Evolutionary conservation across 2,797 vertebrate genomes (phyloP).

Genomic region (Ambastaia sidthimunki): DNA sequence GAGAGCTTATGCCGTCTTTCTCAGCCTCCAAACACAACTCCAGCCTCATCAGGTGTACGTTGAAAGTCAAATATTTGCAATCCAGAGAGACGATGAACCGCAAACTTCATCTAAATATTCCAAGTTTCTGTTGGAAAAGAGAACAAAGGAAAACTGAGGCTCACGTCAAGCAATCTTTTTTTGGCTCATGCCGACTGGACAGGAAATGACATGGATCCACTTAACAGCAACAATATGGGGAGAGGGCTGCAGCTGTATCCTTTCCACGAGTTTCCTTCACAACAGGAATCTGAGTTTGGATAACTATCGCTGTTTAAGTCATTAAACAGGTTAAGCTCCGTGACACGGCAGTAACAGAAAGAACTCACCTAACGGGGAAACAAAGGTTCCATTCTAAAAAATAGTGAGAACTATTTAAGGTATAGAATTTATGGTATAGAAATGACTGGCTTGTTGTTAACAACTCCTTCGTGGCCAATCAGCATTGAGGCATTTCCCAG

Average conservation of each 20-base stretch:
- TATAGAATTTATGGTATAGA: slow-evolving; percentile 66
- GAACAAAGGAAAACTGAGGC: slow-evolving; percentile 62
- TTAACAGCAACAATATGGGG: slow-evolving; percentile 73
- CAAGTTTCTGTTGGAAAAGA: slow-evolving; percentile 69
- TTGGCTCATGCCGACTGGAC: slow-evolving; percentile 65
- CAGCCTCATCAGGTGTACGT: slow-evolving; percentile 7
- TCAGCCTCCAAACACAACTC: slow-evolving; percentile 23
- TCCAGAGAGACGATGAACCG: slow-evolving; percentile 48
- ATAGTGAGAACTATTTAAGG: slow-evolving; percentile 65
- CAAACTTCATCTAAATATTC: slow-evolving; percentile 64
- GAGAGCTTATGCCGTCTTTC: not conserved
- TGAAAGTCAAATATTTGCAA: slow-evolving; percentile 29
- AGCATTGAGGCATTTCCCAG: slow-evolving; percentile 63
- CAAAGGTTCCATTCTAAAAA: slow-evolving; percentile 62
- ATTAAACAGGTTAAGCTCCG: slow-evolving; percentile 67
- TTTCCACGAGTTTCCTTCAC: slow-evolving; percentile 76
- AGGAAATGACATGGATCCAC: slow-evolving; percentile 82
- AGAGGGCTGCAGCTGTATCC: slow-evolving; percentile 78
- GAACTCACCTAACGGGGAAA: slow-evolving; percentile 65
- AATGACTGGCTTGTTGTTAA: slow-evolving; percentile 69
- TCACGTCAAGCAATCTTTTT: slow-evolving; percentile 60
- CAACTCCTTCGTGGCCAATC: slow-evolving; percentile 66
- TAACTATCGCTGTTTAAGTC: slow-evolving; percentile 65
- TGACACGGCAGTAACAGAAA: slow-evolving; percentile 66
- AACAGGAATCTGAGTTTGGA: slow-evolving; percentile 72